Percentiles rank a stretch among this genome's conserved stretches.
Evolutionary conservation across 2,888 invertebrate genomes (phyloP).

Genomic region (Thecocarcelia acutangulata): DNA sequence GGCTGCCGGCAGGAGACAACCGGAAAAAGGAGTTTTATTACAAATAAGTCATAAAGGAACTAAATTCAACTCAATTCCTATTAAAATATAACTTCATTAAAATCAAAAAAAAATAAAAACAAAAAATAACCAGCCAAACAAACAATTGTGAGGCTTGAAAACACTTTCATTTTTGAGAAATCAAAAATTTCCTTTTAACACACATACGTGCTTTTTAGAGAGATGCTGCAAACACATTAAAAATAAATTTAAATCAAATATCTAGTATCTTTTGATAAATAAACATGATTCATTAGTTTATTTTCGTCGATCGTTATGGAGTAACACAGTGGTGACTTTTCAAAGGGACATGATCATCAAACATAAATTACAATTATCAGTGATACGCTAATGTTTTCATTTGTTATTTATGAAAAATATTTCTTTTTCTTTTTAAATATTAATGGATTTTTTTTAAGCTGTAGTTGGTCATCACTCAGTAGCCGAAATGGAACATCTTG

Average conservation of each 20-base stretch:
- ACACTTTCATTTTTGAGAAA: constrained; percentile 48
- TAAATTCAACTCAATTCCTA: constrained; percentile 34
- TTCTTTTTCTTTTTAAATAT: too few species aligned
- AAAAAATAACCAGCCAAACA: not conserved
- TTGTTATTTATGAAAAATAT: not conserved
- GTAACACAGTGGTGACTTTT: constrained; percentile 38
- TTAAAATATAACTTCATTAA: constrained; percentile 50
- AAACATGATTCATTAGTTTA: constrained; percentile 53
- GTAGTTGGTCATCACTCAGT: constrained; percentile 17
- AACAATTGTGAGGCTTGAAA: constrained; percentile 7
- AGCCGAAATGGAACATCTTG: constrained; percentile 15
- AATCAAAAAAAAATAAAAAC: not conserved
- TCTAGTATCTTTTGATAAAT: not conserved
- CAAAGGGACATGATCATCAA: constrained; percentile 50
- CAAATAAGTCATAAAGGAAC: constrained; percentile 32
- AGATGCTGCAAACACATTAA: constrained; percentile 6
- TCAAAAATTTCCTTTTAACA: constrained; percentile 53
- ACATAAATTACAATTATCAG: constrained; percentile 50
- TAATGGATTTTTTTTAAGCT: not conserved
- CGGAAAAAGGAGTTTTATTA: constrained; percentile 58
- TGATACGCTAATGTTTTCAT: constrained; percentile 57
- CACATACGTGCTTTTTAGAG: constrained; percentile 32
- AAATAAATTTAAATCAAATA: constrained; percentile 55
- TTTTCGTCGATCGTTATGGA: constrained; percentile 11
- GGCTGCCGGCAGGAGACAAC: constrained; percentile 53